Percentiles rank a stretch among this genome's conserved stretches.
Evolutionary conservation across 2,888 invertebrate genomes (phyloP).

Genomic region (Pimpla rufipes): DNA sequence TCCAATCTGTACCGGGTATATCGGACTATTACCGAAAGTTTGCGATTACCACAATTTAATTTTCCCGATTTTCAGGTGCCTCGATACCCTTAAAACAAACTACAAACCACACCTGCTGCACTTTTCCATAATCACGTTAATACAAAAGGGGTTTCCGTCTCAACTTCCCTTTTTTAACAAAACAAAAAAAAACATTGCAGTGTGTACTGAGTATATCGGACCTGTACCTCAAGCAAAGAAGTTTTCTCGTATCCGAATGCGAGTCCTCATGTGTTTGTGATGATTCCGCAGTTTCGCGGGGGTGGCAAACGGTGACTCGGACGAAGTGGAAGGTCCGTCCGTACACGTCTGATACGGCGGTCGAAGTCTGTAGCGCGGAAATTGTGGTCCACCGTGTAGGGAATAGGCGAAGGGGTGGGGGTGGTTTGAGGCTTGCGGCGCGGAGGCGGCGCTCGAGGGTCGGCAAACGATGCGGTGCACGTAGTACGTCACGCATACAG

Average conservation of each 20-base stretch:
- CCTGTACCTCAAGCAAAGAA: too few species aligned
- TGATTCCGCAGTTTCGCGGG: not conserved
- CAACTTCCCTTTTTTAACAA: not conserved
- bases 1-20: too few species aligned
- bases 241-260: too few species aligned
- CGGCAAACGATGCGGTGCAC: not conserved
- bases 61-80: too few species aligned
- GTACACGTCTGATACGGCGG: not conserved
- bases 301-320: too few species aligned
- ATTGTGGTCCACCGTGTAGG: constrained; percentile 57
- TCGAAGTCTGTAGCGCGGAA: constrained; percentile 27
- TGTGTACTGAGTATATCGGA: too few species aligned
- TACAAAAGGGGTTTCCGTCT: not conserved
- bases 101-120: too few species aligned
- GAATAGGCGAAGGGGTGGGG: constrained; percentile 16
- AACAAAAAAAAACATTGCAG: not conserved
- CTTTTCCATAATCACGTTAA: not conserved
- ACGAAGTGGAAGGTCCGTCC: not conserved
- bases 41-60: not conserved
- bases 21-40: too few species aligned
- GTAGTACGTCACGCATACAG: constrained; percentile 4
- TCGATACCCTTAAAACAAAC: not conserved
- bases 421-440: constrained; percentile 22
- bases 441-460: not conserved
- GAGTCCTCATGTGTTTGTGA: too few species aligned